phyloP scores from a whole-genome alignment of 2,888 invertebrate species.

The Hirtodrosophila trivittata region DNA sequence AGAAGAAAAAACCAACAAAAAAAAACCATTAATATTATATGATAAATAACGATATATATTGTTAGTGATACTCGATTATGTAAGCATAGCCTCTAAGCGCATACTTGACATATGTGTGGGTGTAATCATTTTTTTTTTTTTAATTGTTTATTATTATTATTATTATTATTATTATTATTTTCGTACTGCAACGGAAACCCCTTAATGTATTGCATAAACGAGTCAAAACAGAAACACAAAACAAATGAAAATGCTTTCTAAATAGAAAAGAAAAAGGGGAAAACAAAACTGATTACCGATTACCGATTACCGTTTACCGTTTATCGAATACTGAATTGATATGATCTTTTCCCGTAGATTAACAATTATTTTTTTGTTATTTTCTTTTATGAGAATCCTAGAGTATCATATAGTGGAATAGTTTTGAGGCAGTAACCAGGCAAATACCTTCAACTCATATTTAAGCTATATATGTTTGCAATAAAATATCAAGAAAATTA shows the following conservation, averaged over 20 bases:
- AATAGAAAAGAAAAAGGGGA: constrained; percentile 23
- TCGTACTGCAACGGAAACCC: constrained; percentile 21
- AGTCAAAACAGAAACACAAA: constrained; percentile 48
- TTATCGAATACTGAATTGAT: constrained; percentile 32
- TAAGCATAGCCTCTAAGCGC: constrained; percentile 70
- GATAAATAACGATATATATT: constrained; percentile 68
- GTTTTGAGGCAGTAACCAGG: constrained; percentile 73
- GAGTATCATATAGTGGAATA: constrained; percentile 68
- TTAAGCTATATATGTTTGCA: constrained; percentile 77
- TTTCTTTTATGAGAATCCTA: constrained; percentile 50
- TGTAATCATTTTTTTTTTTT: constrained; percentile 37
- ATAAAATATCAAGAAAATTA: constrained; percentile 72
- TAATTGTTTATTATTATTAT: constrained; percentile 37
- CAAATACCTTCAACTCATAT: constrained; percentile 76
- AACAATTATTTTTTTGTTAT: constrained; percentile 30
- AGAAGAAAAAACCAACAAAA: constrained; percentile 32
- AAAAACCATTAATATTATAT: constrained; percentile 43
- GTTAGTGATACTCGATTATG: constrained; percentile 75
- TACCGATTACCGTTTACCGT: constrained; percentile 16
- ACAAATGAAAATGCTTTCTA: constrained; percentile 46
- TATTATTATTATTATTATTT: constrained; percentile 4
- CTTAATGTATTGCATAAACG: constrained; percentile 47
- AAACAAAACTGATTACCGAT: constrained; percentile 34
- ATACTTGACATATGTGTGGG: constrained; percentile 44
- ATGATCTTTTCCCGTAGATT: constrained; percentile 37